Base-by-base conservation (phyloP, 2,888 invertebrate genomes). In the Anaspis maculata region DNA sequence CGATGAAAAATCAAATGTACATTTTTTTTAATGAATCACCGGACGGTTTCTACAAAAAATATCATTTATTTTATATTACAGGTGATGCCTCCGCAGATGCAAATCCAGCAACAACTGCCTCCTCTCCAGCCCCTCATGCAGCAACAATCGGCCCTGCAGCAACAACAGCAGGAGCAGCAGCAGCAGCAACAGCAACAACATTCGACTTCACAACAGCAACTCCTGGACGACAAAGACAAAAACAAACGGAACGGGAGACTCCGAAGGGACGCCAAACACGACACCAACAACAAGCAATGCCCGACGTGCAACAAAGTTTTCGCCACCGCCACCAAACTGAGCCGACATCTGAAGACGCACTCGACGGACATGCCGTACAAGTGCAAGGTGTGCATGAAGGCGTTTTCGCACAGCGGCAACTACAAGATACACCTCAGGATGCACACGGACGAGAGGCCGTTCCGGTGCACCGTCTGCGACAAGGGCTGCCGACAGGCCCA, bases 401-500 rank as follows among this genome's bases (percentile, higher is more conserved):
- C 61, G 4, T 67, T 68, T 50, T 57, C 64, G 13, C 66, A 67
- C 43, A 63, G 65, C 27, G 67, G 68, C 2, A 68, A 68, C 46
- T 67, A 56, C 40, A 68, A 66, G 45, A 65, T 66, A 32, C 64
- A 66, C 46, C 45, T 64, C 28, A 44, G 64, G 26, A 65, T 62
- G 58, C 65, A 66, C 37, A 64, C 61, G 12, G 59, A 64, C 31
- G 66, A 67, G 39, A 54, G 64, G 37, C 68, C 68, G 3, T 68
- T 62, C 46, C 52, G 57, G 15, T 70, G 70, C 48, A 53, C 58
- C 2, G 59, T 67, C 10, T 70, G 70, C 45, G 54, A 57, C 38
- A 69, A 66, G 44, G 63, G 62, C 4, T 68, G 67, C 48, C 47
- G 66, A 14, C 68, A 68, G 39, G 62, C 66, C 6, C 67, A 67